Base-by-base conservation (phyloP, 2,113 vertebrate genomes). In the Chiloscyllium plagiosum region DNA sequence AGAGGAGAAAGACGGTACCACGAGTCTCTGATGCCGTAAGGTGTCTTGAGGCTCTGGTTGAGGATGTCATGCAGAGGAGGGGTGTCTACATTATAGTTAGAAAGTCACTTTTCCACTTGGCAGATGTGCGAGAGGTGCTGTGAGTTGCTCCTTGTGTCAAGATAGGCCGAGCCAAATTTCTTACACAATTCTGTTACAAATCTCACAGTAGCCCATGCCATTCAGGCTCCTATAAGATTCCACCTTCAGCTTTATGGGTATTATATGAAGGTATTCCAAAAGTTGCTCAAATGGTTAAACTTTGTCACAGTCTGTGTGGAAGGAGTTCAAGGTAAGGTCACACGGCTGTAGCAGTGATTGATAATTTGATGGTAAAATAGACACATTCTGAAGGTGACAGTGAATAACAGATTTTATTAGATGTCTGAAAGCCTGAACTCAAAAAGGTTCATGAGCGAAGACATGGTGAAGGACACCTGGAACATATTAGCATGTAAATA, bases 351-450 rank as follows among this genome's bases (percentile, higher is more conserved):
- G 26, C 56, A 65, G n/a, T 92, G 87, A 92, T 92, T 92, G 87
- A 92, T 89, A 92, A 92, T 92, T 92, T 92, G 87, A 65, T n/a
- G 52, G 56, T 92, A 56, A 92, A 61, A 33, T 61, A 29, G 87
- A 61, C 52, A 56, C 50, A 65, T 29, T 92, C 56, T n/a, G 52
- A 61, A 19, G 61, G 61, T 68, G 89, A 93, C 89, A 56, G 87
- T 66, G 61, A 93, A 19, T 93, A 93, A 93, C n/a, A 10, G 61
- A n/a, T 20, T 68, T 65, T n/a, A 65, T 61, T 92, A 65, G n/a
- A 92, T 4, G 33, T 20, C 87, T 93, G 61, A 65, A 93, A 93
- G 61, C 5, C 5, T 93, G 61, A 93, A 93, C 26, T 66, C 61
- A 56, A 29, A 61, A 90, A 61, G 26, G 50, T 15, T 61, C 87